Percentiles rank a stretch among this genome's conserved stretches.
phyloP scores from a whole-genome alignment of 2,888 invertebrate species.

The Drosophila leonis region DNA sequence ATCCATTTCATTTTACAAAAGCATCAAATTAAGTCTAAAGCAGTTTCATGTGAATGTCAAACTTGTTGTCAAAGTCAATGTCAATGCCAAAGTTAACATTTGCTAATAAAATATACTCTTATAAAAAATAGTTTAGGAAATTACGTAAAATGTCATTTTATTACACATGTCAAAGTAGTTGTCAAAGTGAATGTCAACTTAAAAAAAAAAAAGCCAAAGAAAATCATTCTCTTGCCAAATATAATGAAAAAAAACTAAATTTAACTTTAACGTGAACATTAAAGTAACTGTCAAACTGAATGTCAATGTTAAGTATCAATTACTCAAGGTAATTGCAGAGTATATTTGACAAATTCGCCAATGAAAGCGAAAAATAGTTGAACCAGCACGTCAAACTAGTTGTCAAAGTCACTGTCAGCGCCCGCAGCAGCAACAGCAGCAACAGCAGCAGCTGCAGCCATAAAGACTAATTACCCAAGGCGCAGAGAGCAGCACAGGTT shows the following conservation, averaged over 20 bases:
- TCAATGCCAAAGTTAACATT: neutral
- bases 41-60: neutral
- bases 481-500: conserved; percentile 29
- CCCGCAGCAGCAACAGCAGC: conserved; percentile 1
- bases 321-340: neutral
- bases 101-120: neutral
- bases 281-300: conserved; percentile 1
- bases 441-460: conserved; percentile 65
- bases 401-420: conserved; percentile 12
- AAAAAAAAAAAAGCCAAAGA: too few relatives aligned
- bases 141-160: rapidly evolving
- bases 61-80: neutral
- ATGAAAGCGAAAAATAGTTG: conserved; percentile 1
- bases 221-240: neutral
- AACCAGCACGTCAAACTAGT: neutral
- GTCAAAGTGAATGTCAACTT: neutral
- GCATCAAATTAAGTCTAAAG: neutral
- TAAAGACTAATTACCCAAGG: conserved; percentile 67
- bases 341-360: neutral
- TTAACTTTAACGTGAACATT: neutral
- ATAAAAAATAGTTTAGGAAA: neutral
- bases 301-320: neutral
- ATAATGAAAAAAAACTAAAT: too few relatives aligned
- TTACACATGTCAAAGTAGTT: neutral
- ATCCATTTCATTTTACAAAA: neutral